Evolutionary conservation across 2,888 invertebrate genomes (phyloP).

Genomic region (Temnothorax unifasciatus): DNA sequence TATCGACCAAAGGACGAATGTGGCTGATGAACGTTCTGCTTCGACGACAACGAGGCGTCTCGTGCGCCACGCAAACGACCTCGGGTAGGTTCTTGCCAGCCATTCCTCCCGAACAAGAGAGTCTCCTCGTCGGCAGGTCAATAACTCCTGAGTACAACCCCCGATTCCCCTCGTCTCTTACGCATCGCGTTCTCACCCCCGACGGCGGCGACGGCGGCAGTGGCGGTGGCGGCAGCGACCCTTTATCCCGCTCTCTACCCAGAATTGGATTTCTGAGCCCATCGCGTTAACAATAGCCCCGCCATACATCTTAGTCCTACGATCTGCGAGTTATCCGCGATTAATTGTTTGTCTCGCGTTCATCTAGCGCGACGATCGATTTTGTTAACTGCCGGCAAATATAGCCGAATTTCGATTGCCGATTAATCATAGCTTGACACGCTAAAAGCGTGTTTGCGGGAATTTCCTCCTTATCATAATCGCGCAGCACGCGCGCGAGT

Average conservation of each 20-base stretch:
- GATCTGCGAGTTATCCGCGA: constrained; percentile 23
- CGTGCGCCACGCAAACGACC: constrained; percentile 52
- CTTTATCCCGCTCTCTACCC: constrained; percentile 50
- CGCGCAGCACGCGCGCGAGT: not conserved
- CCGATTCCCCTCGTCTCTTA: constrained; percentile 42
- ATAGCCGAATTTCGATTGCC: not conserved
- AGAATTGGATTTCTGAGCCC: constrained; percentile 47
- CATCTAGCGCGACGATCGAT: constrained; percentile 6
- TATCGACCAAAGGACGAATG: not conserved
- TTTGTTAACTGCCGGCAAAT: not conserved
- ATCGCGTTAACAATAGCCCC: constrained; percentile 43
- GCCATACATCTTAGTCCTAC: constrained; percentile 13
- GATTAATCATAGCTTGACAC: not conserved
- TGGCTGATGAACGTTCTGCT: constrained; percentile 37
- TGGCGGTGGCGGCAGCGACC: constrained; percentile 11
- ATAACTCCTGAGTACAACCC: constrained; percentile 61
- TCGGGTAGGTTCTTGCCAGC: constrained; percentile 59
- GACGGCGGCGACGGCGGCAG: constrained; percentile 4
- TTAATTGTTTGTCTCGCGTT: constrained; percentile 37
- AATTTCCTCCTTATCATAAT: constrained; percentile 1
- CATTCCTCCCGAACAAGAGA: constrained; percentile 48
- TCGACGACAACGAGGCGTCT: constrained; percentile 41
- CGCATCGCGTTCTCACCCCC: constrained; percentile 49
- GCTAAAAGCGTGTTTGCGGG: not conserved
- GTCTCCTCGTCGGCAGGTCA: constrained; percentile 61